Conservation (phyloP, 2,797 vertebrate species). For the Lepus oiostolus region DNA sequence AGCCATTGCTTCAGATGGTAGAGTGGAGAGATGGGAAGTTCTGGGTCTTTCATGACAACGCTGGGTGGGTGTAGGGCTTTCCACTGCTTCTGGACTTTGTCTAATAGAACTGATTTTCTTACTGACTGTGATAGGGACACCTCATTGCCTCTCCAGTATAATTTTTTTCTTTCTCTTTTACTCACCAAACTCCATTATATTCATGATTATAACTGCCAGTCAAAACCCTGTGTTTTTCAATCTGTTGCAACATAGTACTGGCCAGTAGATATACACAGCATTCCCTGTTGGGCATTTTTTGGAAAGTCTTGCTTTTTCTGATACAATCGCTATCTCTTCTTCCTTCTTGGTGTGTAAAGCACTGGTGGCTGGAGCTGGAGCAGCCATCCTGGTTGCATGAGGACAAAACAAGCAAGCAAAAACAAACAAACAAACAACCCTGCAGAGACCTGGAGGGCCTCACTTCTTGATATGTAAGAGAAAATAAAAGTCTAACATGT, state of each 20-base stretch:
- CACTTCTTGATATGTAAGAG: background rate
- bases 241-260: background rate
- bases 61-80: conserved; percentile 18
- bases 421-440: no score
- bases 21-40: conserved; percentile 33
- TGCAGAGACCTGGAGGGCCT: background rate
- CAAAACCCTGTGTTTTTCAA: background rate
- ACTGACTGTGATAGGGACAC: conserved; percentile 8
- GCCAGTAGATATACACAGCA: background rate
- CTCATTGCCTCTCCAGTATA: background rate
- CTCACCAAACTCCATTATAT: background rate
- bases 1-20: background rate
- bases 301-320: conserved; percentile 48
- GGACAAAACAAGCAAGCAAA: background rate
- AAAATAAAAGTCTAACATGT: conserved; percentile 13
- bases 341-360: background rate
- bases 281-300: background rate
- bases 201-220: background rate
- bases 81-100: conserved; percentile 15
- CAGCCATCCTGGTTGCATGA: background rate
- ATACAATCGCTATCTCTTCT: background rate
- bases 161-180: conserved; percentile 28
- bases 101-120: conserved; percentile 36
- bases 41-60: background rate
- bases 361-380: background rate